phyloP scores from a whole-genome alignment of 2,113 vertebrate genomes.

The Gambusia affinis region DNA sequence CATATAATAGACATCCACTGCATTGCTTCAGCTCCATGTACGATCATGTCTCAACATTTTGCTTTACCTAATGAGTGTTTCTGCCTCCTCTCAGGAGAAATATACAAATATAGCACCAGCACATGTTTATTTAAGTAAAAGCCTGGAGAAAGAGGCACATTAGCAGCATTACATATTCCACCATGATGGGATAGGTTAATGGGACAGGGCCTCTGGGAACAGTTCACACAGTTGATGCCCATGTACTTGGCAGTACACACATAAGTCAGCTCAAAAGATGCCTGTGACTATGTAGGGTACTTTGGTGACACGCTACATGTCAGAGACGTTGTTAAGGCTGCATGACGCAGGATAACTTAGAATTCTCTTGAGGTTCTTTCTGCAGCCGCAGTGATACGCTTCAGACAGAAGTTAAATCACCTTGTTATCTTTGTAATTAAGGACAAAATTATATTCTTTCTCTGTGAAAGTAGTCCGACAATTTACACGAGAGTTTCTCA shows the following conservation, averaged over 20 bases:
- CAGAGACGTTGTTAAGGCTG: conserved; percentile 38
- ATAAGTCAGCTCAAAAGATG: conserved; percentile 15
- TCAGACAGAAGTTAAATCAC: conserved; percentile 23
- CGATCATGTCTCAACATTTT: conserved; percentile 17
- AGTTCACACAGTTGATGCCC: conserved; percentile 38
- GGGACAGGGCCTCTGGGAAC: conserved; percentile 60
- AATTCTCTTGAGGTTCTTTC: conserved; percentile 17
- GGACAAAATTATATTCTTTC: conserved; percentile 15
- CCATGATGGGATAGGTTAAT: conserved; percentile 63
- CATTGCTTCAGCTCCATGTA: conserved; percentile 3
- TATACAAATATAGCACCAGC: conserved; percentile 55
- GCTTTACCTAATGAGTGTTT: conserved; percentile 35
- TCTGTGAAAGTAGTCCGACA: neutral
- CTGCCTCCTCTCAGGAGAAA: conserved; percentile 31
- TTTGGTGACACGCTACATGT: conserved; percentile 28
- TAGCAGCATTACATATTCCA: conserved; percentile 45
- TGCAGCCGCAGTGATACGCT: conserved; percentile 1
- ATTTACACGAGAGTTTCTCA: conserved; percentile 4
- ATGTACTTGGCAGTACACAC: conserved; percentile 30
- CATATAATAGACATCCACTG: neutral
- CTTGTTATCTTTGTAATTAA: conserved; percentile 37
- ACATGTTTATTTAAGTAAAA: conserved; percentile 72
- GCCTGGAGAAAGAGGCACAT: conserved; percentile 62
- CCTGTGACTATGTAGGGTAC: conserved; percentile 34
- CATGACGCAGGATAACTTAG: conserved; percentile 14